Base-by-base conservation (phyloP, 92 coral and sea anemone genomes). In the Virgularia gustaviana region DNA sequence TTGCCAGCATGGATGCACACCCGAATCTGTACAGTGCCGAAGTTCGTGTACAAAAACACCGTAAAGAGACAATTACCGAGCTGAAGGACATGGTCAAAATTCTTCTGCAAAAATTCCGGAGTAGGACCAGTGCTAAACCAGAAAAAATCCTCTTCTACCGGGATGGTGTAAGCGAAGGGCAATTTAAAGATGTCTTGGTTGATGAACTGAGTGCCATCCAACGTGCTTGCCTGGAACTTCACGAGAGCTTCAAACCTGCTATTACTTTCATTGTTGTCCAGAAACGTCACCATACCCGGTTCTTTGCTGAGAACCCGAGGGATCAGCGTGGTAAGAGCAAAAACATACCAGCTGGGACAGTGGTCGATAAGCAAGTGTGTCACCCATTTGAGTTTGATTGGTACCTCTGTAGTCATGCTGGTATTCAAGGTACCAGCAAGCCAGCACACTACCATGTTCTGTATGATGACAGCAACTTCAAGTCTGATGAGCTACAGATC, bases 1-100 rank as follows among this genome's bases (percentile, higher is more conserved):
- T 92, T 20, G 97, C 96, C 16, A 92, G 97, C 45, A 92, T 92
- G 97, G 97, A 92, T 32, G 86, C 97, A 0, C 97, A 92, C 57
- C 97, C 97, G 6, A 89, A 90, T 61, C 89, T 90, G 2, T 92
- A 92, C 72, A 88, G 88, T 56, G 97, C 97, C 9, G 90, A 95
- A 41, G 97, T 92, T 22, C 91, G 97, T 23, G 92, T 92, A 0
- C 97, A 92, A 79, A 84, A 82, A 18, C 96, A 90, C 70, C 76
- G 95, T 35, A 94, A 85, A 89, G 97, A 91, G 71, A 86, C 83
- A 11, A 91, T 88, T 30, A 96, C 88, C 23, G 97, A 91, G 65
- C 72, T 91, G 58, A 90, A 90, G 27, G 96, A 90, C 65, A 91
- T 91, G 97, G 97, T 91, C 0, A 87, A 86, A 28, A 90, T 88